Base-by-base conservation (phyloP, 2,113 vertebrate species). In the Limnothrissa miodon region DNA sequence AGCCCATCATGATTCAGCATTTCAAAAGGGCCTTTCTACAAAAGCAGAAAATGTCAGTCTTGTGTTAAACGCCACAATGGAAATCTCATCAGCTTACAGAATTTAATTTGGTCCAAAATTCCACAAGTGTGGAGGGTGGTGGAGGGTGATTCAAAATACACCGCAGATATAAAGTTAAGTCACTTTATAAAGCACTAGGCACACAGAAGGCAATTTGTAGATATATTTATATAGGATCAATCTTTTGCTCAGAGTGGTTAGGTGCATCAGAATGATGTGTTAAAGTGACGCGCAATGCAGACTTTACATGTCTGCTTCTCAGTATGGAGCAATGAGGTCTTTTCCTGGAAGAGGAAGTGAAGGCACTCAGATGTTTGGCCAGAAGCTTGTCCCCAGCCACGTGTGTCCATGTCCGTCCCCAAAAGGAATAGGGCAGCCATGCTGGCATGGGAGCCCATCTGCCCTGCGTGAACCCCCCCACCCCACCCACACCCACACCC, bases 21-120 rank as follows among this genome's bases (percentile, higher is more conserved):
- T 83, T 86, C 78, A 81, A 80, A 83, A 33, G 78, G 17, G 11
- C 39, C 39, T 39, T 51, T 79, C 48, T 15, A 45, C 25, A 59
- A 84, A 84, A n/a, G 48, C 19, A 46, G 79, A 78, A 87, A 88
- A 88, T 88, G 86, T 83, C 86, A 88, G 59, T 86, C 36, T 87
- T 87, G 51, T 33, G 80, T 3, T 3, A 51, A 85, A 88, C 80
- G 36, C 25, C 66, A 23, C 10, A 78, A 83, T 84, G 46, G 33
- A 82, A 84, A 83, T 88, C 81, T 85, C 33, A 44, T 86, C 81
- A 84, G 80, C 81, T 81, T 48, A 48, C 81, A 6, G 82, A 36
- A 88, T 82, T 85, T 80, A 45, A 80, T 33, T 78, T 83, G 53
- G 25, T 45, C 39, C 78, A 79, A 81, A 78, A 78, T 70, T 81